These are phyloP conservation scores for Philaethria dido DNA, from an alignment of 2,888 invertebrate species.

Conservation along the genomic window DNA sequence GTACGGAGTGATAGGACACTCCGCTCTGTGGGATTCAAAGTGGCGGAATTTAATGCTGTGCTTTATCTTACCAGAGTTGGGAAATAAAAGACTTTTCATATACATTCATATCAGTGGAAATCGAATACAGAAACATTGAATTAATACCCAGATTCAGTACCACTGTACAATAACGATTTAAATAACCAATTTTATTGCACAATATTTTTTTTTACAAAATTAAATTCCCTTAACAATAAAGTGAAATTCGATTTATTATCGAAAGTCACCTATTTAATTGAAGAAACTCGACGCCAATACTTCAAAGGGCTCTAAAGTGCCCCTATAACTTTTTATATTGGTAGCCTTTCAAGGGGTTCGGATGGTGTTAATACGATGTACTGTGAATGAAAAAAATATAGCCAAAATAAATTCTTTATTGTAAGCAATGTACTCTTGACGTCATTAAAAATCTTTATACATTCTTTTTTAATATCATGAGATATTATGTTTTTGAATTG, in stretches of 20 bases:
- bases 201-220: not conserved
- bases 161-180: no score
- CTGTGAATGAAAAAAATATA: constrained; percentile 10
- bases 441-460: not conserved
- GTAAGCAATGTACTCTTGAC: not conserved
- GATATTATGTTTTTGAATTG: no score
- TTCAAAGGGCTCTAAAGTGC: constrained; percentile 46
- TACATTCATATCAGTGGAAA: no score
- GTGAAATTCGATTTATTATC: constrained; percentile 57
- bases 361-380: not conserved
- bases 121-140: no score
- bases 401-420: not conserved
- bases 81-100: no score
- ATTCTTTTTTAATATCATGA: not conserved
- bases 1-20: no score
- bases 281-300: constrained; percentile 54
- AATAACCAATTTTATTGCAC: not conserved
- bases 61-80: no score
- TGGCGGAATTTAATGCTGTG: no score
- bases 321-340: constrained; percentile 51
- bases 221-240: constrained; percentile 11
- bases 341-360: constrained; percentile 42
- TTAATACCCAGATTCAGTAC: no score
- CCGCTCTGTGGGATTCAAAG: no score
- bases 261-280: constrained; percentile 65